Evolutionary conservation across 1,140 invertebrate genomes (phyloP).

Genomic region (Venustaconcha ellipsiformis): DNA sequence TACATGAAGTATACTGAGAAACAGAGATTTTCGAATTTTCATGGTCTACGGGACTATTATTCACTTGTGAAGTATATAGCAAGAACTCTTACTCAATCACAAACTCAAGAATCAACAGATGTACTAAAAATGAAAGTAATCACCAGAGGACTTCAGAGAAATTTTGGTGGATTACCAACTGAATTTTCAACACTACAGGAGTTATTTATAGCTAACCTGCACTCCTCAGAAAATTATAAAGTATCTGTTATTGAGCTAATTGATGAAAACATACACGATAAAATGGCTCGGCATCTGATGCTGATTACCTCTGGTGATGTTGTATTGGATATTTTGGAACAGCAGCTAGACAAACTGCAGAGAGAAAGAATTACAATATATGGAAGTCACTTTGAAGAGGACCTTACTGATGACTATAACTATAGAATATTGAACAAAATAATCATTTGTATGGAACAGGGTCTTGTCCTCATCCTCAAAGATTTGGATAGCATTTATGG

Average conservation of each 20-base stretch:
- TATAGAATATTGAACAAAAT: constrained; percentile 54
- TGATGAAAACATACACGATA: constrained; percentile 36
- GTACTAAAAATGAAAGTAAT: background rate
- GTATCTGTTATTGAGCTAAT: constrained; percentile 31
- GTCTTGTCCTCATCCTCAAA: constrained; percentile 49
- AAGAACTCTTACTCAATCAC: constrained; percentile 3
- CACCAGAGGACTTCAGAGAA: constrained; percentile 41
- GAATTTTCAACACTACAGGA: constrained; percentile 25
- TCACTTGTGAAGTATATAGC: constrained; percentile 53
- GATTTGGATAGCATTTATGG: constrained; percentile 58
- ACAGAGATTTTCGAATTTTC: constrained; percentile 46
- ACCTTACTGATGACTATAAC: constrained; percentile 49
- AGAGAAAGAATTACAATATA: constrained; percentile 38
- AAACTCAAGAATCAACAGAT: background rate
- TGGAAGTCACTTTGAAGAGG: constrained; percentile 57
- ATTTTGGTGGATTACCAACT: constrained; percentile 50
- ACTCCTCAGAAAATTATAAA: background rate
- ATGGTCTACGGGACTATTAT: constrained; percentile 57
- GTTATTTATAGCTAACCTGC: constrained; percentile 19
- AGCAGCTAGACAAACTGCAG: constrained; percentile 17
- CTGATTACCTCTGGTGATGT: constrained; percentile 44
- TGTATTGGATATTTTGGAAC: constrained; percentile 38
- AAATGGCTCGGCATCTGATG: constrained; percentile 43
- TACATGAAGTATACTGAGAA: constrained; percentile 37
- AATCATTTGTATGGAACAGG: constrained; percentile 59